phyloP scores from a whole-genome alignment of 2,888 invertebrate species.

The Phyllotreta striolata region DNA sequence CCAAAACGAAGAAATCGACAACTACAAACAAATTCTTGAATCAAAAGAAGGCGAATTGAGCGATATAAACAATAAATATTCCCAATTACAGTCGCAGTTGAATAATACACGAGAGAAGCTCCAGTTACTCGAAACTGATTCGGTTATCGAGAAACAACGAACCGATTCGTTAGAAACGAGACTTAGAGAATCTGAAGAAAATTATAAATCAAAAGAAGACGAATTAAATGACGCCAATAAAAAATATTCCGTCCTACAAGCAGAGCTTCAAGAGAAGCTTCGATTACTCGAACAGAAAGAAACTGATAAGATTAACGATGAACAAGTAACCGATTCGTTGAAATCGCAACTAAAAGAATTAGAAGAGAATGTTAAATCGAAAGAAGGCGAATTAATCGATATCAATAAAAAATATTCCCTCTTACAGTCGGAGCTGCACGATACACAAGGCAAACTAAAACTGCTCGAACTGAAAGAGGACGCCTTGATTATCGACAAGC shows the following conservation, averaged over 20 bases:
- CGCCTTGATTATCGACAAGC: constrained; percentile 40
- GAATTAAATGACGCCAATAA: constrained; percentile 39
- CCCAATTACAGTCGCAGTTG: constrained; percentile 1
- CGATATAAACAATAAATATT: constrained; percentile 34
- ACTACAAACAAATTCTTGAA: too few species aligned
- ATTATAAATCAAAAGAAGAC: constrained; percentile 37
- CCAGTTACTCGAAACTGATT: constrained; percentile 35
- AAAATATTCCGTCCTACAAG: constrained; percentile 34
- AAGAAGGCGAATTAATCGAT: constrained; percentile 35
- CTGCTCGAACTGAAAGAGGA: constrained; percentile 43
- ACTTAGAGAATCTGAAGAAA: constrained; percentile 26
- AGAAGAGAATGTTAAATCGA: constrained; percentile 38
- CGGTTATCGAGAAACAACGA: too few species aligned
- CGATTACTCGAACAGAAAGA: constrained; percentile 32
- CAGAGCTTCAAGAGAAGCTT: constrained; percentile 39
- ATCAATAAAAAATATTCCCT: constrained; percentile 36
- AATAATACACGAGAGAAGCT: constrained; percentile 34
- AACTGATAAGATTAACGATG: too few species aligned
- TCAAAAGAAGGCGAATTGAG: constrained; percentile 6
- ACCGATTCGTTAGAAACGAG: too few species aligned
- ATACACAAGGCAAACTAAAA: constrained; percentile 41
- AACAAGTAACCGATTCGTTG: constrained; percentile 15
- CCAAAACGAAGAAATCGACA: too few species aligned
- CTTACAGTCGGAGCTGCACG: constrained; percentile 37
- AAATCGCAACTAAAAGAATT: constrained; percentile 40